Evolutionary conservation across 2,888 invertebrate species (phyloP).

Genomic region (Phortica okadai): DNA sequence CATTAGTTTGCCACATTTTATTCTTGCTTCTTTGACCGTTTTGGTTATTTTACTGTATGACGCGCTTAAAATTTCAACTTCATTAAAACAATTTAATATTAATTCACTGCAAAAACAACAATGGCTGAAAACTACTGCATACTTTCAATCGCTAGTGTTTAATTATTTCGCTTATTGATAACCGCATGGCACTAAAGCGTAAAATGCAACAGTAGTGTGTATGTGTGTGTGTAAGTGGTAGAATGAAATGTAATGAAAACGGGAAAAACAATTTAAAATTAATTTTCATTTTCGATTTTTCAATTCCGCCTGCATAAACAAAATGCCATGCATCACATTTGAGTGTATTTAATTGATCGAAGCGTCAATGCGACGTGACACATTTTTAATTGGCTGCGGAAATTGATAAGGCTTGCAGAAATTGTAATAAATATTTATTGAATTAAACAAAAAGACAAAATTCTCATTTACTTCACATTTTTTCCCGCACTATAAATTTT

Average conservation of each 20-base stretch:
- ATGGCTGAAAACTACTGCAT: slow-evolving; percentile 1
- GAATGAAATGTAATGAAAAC: background rate
- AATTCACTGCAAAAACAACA: slow-evolving; percentile 44
- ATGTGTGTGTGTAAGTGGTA: background rate
- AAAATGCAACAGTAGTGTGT: background rate
- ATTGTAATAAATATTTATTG: background rate
- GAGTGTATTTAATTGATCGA: background rate
- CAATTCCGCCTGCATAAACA: background rate
- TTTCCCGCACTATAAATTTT: background rate
- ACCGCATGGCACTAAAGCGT: background rate
- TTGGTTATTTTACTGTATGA: slow-evolving; percentile 47
- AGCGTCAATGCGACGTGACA: background rate
- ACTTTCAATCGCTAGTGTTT: slow-evolving; percentile 64
- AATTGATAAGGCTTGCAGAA: background rate
- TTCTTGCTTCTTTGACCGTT: too few species aligned
- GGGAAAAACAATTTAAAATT: background rate
- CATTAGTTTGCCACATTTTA: too few species aligned
- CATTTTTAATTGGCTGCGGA: slow-evolving; percentile 7
- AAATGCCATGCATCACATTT: background rate
- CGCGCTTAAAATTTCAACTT: slow-evolving; percentile 51
- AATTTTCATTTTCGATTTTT: background rate
- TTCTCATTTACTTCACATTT: background rate
- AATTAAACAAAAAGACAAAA: background rate
- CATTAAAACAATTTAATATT: slow-evolving; percentile 68
- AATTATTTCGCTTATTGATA: slow-evolving; percentile 55